Evolutionary conservation across 2,113 vertebrate genomes (phyloP).

Genomic region (Scatophagus argus): DNA sequence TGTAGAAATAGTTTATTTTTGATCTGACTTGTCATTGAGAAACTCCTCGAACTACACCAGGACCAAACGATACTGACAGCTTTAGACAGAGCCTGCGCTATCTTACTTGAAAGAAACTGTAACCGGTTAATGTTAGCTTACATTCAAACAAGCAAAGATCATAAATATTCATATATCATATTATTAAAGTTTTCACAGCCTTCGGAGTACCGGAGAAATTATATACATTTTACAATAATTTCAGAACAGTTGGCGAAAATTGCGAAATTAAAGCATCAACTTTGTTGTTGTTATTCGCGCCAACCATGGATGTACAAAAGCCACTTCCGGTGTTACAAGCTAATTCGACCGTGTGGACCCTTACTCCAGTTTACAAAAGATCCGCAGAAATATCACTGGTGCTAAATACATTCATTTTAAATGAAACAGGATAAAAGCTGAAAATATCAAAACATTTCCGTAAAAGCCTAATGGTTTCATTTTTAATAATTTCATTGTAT

Average conservation of each 20-base stretch:
- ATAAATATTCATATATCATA: not conserved
- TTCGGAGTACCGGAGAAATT: not conserved
- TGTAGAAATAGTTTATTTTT: not conserved
- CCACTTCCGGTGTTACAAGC: conserved; percentile 45
- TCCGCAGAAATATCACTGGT: not conserved
- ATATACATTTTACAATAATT: not conserved
- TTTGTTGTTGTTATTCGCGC: conserved; percentile 73
- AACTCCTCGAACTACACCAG: not conserved
- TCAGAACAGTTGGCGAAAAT: not conserved
- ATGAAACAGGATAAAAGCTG: not conserved
- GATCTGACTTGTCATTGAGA: not conserved
- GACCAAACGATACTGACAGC: not conserved
- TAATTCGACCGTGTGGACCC: conserved; percentile 42
- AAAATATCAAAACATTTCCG: not conserved
- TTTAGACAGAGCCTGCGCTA: not conserved
- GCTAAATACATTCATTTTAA: not conserved
- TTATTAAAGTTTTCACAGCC: accelerated
- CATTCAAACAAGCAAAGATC: not conserved
- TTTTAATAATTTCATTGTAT: no score
- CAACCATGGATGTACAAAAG: no score
- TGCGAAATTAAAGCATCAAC: not conserved
- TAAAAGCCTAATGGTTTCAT: not conserved
- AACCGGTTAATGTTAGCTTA: conserved; percentile 10
- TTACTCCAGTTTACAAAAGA: accelerated
- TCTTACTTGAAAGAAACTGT: not conserved